Evolutionary conservation across 2,113 vertebrate genomes (phyloP).

Genomic region (Erpornis zantholeuca): DNA sequence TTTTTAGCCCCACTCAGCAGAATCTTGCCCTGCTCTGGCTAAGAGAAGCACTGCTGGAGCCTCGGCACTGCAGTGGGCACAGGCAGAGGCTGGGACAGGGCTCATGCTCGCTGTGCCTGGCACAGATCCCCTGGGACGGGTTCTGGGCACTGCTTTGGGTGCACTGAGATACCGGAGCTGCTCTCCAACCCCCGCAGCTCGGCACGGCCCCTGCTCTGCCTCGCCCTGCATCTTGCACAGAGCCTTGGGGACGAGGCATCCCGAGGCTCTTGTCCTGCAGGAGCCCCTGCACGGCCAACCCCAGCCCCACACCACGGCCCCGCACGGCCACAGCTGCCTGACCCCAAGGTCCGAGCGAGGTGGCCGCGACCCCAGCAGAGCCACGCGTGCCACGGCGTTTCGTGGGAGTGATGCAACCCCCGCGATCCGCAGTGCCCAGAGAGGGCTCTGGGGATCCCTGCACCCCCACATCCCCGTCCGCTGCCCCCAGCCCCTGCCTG

Average conservation of each 20-base stretch:
- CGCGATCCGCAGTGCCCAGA: no score
- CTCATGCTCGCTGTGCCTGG: accelerated
- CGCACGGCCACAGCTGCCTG: no score
- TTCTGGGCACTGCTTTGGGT: background rate
- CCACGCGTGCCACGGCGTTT: no score
- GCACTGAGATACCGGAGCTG: accelerated
- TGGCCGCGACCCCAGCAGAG: no score
- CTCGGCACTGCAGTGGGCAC: accelerated
- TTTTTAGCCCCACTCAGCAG: background rate
- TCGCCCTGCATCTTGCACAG: no score
- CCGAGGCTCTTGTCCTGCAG: no score
- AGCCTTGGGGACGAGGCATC: no score
- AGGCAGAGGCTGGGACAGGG: accelerated
- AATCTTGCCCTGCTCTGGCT: background rate
- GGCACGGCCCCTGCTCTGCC: no score
- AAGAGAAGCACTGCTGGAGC: background rate
- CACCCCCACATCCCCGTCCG: background rate
- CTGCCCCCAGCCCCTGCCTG: background rate
- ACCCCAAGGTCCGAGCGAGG: no score
- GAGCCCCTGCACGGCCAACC: no score
- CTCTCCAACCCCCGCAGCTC: background rate
- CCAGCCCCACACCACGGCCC: no score
- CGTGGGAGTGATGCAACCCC: no score
- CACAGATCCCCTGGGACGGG: background rate
- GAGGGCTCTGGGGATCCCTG: background rate